Base-by-base conservation (phyloP, 53 echinoderm and acorn worm species). In the Echinometra lucunter region DNA sequence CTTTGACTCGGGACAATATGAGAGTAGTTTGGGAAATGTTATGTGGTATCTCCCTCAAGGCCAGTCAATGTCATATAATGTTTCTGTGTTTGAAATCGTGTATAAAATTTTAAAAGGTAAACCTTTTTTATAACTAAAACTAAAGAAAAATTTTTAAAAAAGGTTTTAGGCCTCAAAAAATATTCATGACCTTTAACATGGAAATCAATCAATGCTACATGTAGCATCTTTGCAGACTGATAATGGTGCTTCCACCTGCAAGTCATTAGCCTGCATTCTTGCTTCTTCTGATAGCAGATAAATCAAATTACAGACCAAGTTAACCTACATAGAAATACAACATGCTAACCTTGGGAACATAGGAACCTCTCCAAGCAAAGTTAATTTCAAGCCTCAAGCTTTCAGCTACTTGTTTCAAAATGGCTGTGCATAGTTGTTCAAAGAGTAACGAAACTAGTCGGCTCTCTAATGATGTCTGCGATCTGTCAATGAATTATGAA, bases 251-350 rank as follows among this genome's bases (percentile, higher is more conserved):
- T 78, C 7, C 6, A 78, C 19, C 38, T 78, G 78, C 21, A 5
- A 7, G 42, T 72, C 38, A 78, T 78, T 78, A 42, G 78, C 42
- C 78, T 21, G 42, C 21, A 19, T 78, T 35, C 78, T 35, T 21
- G 78, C 78, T 37, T 72, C 63, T 72, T 78, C 16, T 78, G 78
- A 78, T 40, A 78, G 42, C 23, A 42, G 42, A 40, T 1, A 42
- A 78, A 78, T 78, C 42, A 42, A 78, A 19, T 78, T 78, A 78
- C 42, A 6, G 6, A 18, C 2, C 78, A 19, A 19, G 42, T 78
- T 78, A 78, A 42, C 78, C 78, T 38, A 78, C 78, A 78, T 78
- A 40, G 38, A 78, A 78, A 42, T 38, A 19, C 78, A 78, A 78
- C 40, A 78, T 21, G 1, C 19, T 78, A 78, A 42, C 78, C 78